Conservation (phyloP, 23 tunicate genomes). For the Halocynthia roretzi region DNA sequence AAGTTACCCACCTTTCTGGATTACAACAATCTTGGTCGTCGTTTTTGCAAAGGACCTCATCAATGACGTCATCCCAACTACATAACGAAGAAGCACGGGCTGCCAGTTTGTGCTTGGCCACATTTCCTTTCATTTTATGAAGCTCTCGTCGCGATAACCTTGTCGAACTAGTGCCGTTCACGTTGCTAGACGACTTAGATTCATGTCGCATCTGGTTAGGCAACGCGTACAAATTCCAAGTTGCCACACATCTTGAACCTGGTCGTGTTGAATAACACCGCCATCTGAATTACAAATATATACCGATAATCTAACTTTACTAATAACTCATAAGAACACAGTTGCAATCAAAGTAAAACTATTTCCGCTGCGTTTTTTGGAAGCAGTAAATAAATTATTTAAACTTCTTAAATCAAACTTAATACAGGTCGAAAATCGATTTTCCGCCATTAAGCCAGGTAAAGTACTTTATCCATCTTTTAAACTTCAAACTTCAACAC, state of each 20-base stretch:
- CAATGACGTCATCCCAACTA: conserved; percentile 19
- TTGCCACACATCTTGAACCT: conserved; percentile 42
- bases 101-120: background rate
- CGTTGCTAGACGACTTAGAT: conserved; percentile 1
- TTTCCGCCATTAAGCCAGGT: too few species aligned
- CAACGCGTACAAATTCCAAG: conserved; percentile 60
- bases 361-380: too few species aligned
- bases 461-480: too few species aligned
- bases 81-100: conserved; percentile 1
- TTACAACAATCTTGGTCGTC: background rate
- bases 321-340: too few species aligned
- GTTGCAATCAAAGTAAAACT: too few species aligned
- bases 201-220: conserved; percentile 18
- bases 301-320: too few species aligned
- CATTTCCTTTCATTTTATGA: conserved; percentile 8
- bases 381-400: too few species aligned
- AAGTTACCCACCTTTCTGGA: too few species aligned
- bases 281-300: conserved; percentile 35
- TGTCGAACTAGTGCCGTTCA: too few species aligned
- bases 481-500: too few species aligned
- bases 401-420: too few species aligned
- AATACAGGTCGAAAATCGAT: too few species aligned
- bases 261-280: conserved; percentile 53
- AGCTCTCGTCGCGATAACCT: background rate
- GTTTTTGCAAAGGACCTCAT: background rate